Base-by-base conservation (phyloP, 2,888 invertebrate species). In the Tigriopus californicus region DNA sequence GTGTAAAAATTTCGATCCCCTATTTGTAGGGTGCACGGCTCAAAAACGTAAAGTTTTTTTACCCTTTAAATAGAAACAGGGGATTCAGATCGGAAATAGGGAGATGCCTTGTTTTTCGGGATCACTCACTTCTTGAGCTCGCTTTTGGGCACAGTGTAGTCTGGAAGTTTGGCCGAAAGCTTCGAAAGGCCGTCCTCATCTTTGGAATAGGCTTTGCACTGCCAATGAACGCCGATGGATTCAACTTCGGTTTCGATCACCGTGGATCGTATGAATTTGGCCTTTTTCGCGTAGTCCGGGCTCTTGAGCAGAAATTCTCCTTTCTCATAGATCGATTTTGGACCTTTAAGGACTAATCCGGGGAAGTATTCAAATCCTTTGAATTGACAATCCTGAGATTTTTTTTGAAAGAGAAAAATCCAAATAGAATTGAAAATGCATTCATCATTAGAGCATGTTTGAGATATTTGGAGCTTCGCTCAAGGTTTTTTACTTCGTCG, bases 1-100 rank as follows among this genome's bases (percentile, higher is more conserved):
- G 81, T 81, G 68, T 92, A 81, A 71, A 84, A 83, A 71, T 83
- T 85, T 62, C 88, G 79, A 72, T 92, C 91, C 60, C 88, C 86
- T 49, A 92, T 82, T 75, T 92, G 90, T 65, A 89, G 76, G 64
- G 85, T 86, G 69, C 85, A 85, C 47, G 87, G 83, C 69, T 86
- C 85, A 67, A 88, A 87, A 60, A 87, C 82, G 68, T 88, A 89
- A 63, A 92, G 73, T 63, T 86, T 76, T 69, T 85, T 85, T 56
- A 92, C 74, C 66, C 85, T 79, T 3, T 56, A 20, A 4, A 41
- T 8, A 33, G 4, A 33, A 33, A 33, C 33, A 33, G 8, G 3
- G 33, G 33, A 33, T 33, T 5, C 33, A 8, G n/a, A n/a, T n/a
- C 8, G 3, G 33, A 33, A 33, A 33, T 33, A 8, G 33, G 8